phyloP scores from a whole-genome alignment of 2,113 vertebrate genomes.

The Planiliza haematocheilus region DNA sequence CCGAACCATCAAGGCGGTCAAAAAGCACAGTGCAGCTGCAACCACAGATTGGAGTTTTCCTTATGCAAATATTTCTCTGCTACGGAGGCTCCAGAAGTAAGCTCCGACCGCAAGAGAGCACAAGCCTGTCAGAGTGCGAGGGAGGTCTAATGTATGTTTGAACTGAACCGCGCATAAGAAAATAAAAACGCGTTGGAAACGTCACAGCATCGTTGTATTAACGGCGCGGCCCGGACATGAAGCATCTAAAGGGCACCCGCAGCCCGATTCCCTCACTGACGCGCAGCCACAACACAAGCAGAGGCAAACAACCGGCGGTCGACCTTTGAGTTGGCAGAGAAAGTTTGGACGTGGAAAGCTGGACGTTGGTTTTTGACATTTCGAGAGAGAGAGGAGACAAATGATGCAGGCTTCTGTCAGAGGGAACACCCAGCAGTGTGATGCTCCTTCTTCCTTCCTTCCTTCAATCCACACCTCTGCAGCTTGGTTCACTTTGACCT shows the following conservation, averaged over 20 bases:
- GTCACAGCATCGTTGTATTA: too few relatives aligned
- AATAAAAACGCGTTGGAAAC: too few relatives aligned
- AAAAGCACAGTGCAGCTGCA: constrained; percentile 73
- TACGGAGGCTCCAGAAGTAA: constrained; percentile 43
- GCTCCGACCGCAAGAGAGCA: constrained; percentile 8
- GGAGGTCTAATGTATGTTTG: too few relatives aligned
- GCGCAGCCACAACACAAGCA: too few relatives aligned
- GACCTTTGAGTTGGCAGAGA: background rate
- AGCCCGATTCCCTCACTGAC: too few relatives aligned
- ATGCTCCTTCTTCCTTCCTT: too few relatives aligned
- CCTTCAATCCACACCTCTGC: too few relatives aligned
- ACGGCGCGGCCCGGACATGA: too few relatives aligned
- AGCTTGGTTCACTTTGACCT: background rate
- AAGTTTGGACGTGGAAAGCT: background rate
- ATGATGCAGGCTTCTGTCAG: background rate
- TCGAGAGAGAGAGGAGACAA: background rate
- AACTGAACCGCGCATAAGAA: too few relatives aligned
- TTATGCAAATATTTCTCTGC: too few relatives aligned
- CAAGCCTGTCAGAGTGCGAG: background rate
- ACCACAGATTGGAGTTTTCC: constrained; percentile 69
- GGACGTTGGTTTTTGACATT: background rate
- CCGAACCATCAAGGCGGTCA: constrained; percentile 59
- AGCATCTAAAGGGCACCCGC: too few relatives aligned
- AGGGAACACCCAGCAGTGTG: background rate
- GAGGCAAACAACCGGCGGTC: too few relatives aligned